These are phyloP conservation scores for Piezodorus guildinii DNA, from an alignment of 1,140 invertebrate species.

Conservation along the genomic window DNA sequence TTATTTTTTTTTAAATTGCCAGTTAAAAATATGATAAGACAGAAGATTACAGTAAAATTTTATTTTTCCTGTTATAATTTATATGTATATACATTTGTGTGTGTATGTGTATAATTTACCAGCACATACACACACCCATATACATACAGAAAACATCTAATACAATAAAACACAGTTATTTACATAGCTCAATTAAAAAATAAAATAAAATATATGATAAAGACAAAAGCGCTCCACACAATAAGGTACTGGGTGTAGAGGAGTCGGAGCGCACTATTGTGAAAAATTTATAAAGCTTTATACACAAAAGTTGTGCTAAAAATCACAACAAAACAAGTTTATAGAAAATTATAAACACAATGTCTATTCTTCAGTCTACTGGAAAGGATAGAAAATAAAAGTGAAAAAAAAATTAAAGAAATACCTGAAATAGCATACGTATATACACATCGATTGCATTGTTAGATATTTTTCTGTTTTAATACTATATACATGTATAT, in stretches of 20 bases:
- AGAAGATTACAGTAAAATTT: conserved; percentile 15
- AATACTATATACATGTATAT: conserved; percentile 8
- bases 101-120: too few species aligned
- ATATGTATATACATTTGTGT: too few species aligned
- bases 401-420: neutral
- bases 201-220: conserved; percentile 1
- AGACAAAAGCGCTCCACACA: too few species aligned
- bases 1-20: neutral
- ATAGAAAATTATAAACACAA: conserved; percentile 12
- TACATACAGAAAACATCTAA: conserved; percentile 10
- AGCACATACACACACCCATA: neutral
- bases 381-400: neutral
- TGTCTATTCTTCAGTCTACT: conserved; percentile 1
- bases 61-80: conserved; percentile 4
- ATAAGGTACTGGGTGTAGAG: too few species aligned
- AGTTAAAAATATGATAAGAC: conserved; percentile 8
- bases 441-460: too few species aligned
- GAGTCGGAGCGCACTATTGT: too few species aligned
- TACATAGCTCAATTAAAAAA: conserved; percentile 11
- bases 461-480: too few species aligned
- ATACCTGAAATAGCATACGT: conserved; percentile 1
- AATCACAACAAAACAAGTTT: conserved; percentile 8
- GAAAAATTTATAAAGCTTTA: conserved; percentile 8
- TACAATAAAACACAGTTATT: conserved; percentile 10
- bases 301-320: conserved; percentile 7